Evolutionary conservation across 2,113 vertebrate genomes (phyloP), one percentile per base, ranked within the genome.

Genomic region (Lepidothrix coronata): DNA sequence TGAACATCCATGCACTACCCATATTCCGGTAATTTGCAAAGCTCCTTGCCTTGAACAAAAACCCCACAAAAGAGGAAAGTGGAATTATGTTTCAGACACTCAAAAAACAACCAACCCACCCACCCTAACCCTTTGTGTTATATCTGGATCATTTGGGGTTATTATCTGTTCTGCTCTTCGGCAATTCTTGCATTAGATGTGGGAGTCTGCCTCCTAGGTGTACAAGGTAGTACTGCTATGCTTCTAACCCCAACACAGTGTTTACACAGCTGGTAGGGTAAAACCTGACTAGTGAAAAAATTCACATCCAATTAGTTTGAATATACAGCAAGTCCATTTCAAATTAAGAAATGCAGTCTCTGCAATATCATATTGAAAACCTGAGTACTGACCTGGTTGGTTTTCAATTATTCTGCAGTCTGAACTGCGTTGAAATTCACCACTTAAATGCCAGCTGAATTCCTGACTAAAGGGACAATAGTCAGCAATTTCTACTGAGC

Each of bases 391-490:
- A 99, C 99, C 98, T 98, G 99, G 99, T 66, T 99, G 99, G 97
- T 99, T 99, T 97, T 99, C 98, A 19, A 96, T 49, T 94, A 99
- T 98, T 68, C 99, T 98, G 96, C 99, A 99, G 96, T 99, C 99
- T 5, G 99, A 99, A 97, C 98, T 99, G 66, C 99, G 99, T 61
- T 99, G 99, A 96, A 99, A 99, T 92, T 99, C 99, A 70, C 99
- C 99, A 44, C 98, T 99, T 67, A 99, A 96, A 94, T 99, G 99
- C 99, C 99, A 99, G 74, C 99, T 99, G 97, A 99, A 99, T 96
- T 99, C 99, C 97, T 99, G 99, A 93, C 98, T 99, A 94, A 99
- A 99, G 27, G 99, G 99, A 96, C 99, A 99, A 86, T 98, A 99
- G 96, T 99, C 99, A 13, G 99, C 99, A 51, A 99, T 99, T 98